A percentile compares a stretch with the other conserved stretches of the same genome.
Conservation (phyloP, 1,140 invertebrate genomes). For the Heliconius himera region DNA sequence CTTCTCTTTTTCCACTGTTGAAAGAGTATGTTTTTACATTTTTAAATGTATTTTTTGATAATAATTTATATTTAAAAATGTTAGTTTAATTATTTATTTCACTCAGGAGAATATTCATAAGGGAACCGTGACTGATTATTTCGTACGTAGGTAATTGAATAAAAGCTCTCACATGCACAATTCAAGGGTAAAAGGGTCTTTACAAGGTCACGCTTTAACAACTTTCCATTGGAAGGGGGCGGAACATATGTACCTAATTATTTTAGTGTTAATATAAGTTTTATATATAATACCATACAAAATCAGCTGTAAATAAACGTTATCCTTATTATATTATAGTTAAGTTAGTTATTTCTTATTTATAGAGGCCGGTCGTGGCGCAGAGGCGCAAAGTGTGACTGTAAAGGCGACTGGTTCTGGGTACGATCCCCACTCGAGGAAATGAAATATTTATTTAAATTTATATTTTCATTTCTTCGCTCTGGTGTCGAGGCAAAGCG, state of each 20-base stretch:
- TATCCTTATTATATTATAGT: background rate
- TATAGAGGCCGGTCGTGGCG: no score
- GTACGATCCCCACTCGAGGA: no score
- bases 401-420: no score
- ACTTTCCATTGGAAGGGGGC: background rate
- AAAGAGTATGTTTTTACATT: no score
- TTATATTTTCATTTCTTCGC: no score
- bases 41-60: no score
- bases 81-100: background rate
- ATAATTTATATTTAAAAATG: no score
- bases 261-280: background rate
- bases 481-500: no score
- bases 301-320: background rate
- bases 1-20: no score
- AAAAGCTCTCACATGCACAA: constrained; percentile 10
- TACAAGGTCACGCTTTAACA: background rate
- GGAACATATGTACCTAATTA: background rate
- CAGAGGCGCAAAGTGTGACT: no score
- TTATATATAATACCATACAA: background rate
- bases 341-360: background rate
- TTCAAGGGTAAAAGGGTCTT: constrained; percentile 9
- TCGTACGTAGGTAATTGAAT: background rate
- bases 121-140: constrained; percentile 1
- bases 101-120: background rate
- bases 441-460: no score